A percentile compares a stretch with the other conserved stretches of the same genome.
These are phyloP conservation scores for Apis cerana DNA, from an alignment of 1,140 invertebrate species.

Conservation along the genomic window DNA sequence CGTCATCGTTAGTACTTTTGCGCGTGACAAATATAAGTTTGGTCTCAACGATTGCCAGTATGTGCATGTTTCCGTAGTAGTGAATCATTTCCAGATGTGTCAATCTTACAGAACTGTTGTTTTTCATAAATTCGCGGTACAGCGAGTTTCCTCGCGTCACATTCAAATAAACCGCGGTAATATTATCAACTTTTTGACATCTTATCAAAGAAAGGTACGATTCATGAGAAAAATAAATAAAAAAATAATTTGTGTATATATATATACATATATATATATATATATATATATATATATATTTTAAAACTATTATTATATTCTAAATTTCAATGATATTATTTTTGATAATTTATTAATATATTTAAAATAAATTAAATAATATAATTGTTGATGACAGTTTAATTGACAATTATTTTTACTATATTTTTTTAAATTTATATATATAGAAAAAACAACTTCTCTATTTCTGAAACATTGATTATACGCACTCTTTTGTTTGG, in stretches of 20 bases:
- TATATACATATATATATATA: neutral
- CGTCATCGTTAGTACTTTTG: slow-evolving; percentile 62
- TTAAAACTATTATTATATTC: neutral
- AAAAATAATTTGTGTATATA: neutral
- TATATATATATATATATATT: neutral
- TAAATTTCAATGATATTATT: neutral
- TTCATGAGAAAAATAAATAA: neutral
- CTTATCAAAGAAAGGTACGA: slow-evolving; percentile 30
- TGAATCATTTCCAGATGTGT: slow-evolving; percentile 52
- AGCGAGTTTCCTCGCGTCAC: slow-evolving; percentile 45
- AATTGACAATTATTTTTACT: neutral
- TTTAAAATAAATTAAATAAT: neutral
- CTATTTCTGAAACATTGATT: slow-evolving; percentile 44
- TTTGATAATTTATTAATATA: neutral
- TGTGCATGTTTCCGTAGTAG: slow-evolving; percentile 56
- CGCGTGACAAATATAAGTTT: slow-evolving; percentile 48
- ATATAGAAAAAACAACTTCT: slow-evolving; percentile 6
- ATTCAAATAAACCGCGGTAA: slow-evolving; percentile 47
- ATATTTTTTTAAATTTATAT: neutral
- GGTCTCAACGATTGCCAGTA: slow-evolving; percentile 52
- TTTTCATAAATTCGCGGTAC: slow-evolving; percentile 32
- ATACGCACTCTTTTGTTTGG: slow-evolving; percentile 32
- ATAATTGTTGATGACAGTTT: neutral
- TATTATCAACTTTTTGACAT: neutral
- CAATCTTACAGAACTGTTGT: neutral